Evolutionary conservation across 2,888 invertebrate genomes (phyloP), one percentile per base, ranked within the genome.

Genomic region (Cheilosia vulpina): DNA sequence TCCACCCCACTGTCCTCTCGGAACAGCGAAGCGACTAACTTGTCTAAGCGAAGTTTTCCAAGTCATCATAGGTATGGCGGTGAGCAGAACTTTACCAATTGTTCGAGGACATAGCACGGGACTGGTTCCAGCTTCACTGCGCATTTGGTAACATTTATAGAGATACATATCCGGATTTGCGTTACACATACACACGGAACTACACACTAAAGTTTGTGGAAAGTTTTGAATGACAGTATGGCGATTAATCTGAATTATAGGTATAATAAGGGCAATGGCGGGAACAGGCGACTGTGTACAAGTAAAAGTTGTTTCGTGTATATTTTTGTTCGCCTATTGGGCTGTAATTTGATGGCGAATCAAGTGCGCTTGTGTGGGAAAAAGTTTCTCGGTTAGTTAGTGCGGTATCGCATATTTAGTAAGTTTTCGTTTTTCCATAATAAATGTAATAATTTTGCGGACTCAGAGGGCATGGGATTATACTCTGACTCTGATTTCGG

Each of bases 1-100:
- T 19, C 34, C 45, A 45, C 45, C 17, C 45, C 17, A 15, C n/a
- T n/a, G 4, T 19, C 13, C 13, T 21, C 4, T 19, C 19, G 11
- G 19, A 45, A 21, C 41, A 17, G 52, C 27, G 68, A 69, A 75
- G 69, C 65, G 69, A 72, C 77, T 66, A 47, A 82, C 71, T 76
- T 82, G 65, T 76, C 71, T 82, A 71, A 82, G 65, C 66, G 57
- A 57, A 75, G 62, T 76, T 81, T 71, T 53, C 62, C 77, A 77
- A 82, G 71, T 82, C 82, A 72, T 77, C 77, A 77, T 82, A 52
- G 52, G 52, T 52, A 82, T 66, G 71, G 77, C 60, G 82, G 77
- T 82, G 60, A 75, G 15, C 31, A 58, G 77, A 82, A 82, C 71
- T 82, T 82, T 77, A 34, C 45, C 82, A 82, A 71, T 82, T 72